Evolutionary conservation across 2,113 vertebrate species (phyloP).

Genomic region (Amazona vittata): DNA sequence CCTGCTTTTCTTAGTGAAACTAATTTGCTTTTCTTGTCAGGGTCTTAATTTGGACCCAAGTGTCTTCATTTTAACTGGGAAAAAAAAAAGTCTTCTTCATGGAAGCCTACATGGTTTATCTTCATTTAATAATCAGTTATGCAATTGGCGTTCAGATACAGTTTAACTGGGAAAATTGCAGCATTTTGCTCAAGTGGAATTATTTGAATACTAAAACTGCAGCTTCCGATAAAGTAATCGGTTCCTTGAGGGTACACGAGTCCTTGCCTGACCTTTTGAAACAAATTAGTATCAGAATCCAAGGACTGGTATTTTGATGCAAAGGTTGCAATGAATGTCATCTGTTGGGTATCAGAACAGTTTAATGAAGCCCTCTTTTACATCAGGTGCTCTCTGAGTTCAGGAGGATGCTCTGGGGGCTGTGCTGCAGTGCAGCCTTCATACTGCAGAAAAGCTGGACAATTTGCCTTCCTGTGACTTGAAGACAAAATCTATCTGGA

Average conservation of each 20-base stretch:
- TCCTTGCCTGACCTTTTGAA: constrained; percentile 53
- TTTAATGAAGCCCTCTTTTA: constrained; percentile 15
- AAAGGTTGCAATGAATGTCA: constrained; percentile 64
- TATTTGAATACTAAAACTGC: background rate
- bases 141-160: constrained; percentile 27
- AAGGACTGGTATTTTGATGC: constrained; percentile 29
- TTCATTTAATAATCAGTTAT: constrained; percentile 46
- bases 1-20: constrained; percentile 11
- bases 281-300: constrained; percentile 53
- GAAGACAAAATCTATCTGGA: background rate
- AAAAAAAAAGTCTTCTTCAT: background rate
- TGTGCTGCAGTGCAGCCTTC: background rate
- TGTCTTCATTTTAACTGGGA: constrained; percentile 31
- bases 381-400: background rate
- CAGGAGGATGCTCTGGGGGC: background rate
- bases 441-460: background rate
- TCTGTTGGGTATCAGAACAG: background rate
- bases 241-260: constrained; percentile 28
- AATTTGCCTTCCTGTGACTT: background rate
- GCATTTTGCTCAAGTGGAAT: background rate
- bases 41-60: constrained; percentile 26
- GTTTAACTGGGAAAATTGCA: constrained; percentile 19
- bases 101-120: constrained; percentile 13
- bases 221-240: background rate
- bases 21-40: constrained; percentile 27